Evolutionary conservation across 2,797 vertebrate genomes (phyloP).

Genomic region (Helarctos malayanus): DNA sequence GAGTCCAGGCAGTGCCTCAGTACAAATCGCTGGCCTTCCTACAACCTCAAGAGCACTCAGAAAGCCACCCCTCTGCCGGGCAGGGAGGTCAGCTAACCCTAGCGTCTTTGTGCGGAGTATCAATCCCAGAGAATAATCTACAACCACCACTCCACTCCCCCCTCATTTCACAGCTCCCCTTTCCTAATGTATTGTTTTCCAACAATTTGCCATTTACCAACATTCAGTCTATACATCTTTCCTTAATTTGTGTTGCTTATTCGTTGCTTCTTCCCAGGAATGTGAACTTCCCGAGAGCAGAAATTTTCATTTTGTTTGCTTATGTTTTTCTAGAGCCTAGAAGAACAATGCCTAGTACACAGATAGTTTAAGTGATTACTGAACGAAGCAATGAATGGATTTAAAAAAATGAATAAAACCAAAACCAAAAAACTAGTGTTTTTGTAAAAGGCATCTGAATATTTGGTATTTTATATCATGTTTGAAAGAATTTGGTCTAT

Average conservation of each 20-base stretch:
- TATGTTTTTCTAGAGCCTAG: background rate
- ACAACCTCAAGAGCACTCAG: too few relatives aligned
- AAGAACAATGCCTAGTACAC: background rate
- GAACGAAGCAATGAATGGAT: background rate
- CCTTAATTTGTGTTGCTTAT: background rate
- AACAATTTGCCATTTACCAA: background rate
- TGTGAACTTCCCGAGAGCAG: background rate
- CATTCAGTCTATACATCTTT: background rate
- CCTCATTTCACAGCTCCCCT: background rate
- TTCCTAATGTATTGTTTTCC: background rate
- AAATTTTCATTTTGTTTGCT: background rate
- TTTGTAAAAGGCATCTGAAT: conserved; percentile 15
- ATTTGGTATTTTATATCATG: background rate
- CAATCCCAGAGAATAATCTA: background rate
- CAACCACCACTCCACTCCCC: accelerated
- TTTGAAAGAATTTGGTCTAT: conserved; percentile 9
- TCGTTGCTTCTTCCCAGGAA: background rate
- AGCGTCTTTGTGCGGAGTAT: background rate
- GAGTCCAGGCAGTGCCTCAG: background rate
- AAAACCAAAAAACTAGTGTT: background rate
- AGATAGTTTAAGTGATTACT: background rate
- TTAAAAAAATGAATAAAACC: background rate
- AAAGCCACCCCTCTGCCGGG: background rate
- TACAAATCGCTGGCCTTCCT: background rate
- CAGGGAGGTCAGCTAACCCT: background rate